Base-by-base conservation (phyloP, 2,797 vertebrate species). In the Chromobotia macracanthus region DNA sequence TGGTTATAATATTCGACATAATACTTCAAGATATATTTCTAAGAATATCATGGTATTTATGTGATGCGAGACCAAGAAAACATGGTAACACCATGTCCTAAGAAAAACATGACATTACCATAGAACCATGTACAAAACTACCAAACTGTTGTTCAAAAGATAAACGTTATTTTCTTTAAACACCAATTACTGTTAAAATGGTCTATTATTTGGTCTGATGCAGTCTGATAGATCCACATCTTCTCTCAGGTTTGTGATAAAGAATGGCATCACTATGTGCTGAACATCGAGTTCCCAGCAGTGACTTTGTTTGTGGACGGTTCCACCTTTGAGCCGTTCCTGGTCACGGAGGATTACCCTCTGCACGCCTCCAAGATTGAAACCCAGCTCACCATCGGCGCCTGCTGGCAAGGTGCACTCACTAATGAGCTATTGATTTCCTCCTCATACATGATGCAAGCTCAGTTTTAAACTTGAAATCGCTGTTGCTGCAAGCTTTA, bases 231-330 rank as follows among this genome's bases (percentile, higher is more conserved):
- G 38, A 9, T 41, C 9, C 41, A 44, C 41, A 2, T 41, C 38
- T 41, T 0, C 13, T 28, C 41, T 31, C 82, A 99, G 98, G 96
- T 93, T 72, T 99, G 98, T 82, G 97, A 99, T 83, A 97, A 97
- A 84, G 96, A 98, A 65, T 99, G 98, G 98, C 98, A 99, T 81
- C 98, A 99, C 89, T 99, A 98, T 0, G 95, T 99, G 15, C 90
- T 99, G 82, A 99, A 93, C 0, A 93, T 98, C 18, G 97, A 99
- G 19, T 92, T 97, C 83, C 96, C 97, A 0, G 81, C 90, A 0
- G 96, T 97, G 77, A 94, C 95, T 9, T 91, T 99, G 0, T 99
- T 95, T 13, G 96, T 98, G 75, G 98, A 99, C 0, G 97, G 98
- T 0, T 90, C 93, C 15, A 91, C 94, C 1, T 96, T 95, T 0